Conservation (phyloP, 2,113 vertebrate genomes). For the Calypte anna region DNA sequence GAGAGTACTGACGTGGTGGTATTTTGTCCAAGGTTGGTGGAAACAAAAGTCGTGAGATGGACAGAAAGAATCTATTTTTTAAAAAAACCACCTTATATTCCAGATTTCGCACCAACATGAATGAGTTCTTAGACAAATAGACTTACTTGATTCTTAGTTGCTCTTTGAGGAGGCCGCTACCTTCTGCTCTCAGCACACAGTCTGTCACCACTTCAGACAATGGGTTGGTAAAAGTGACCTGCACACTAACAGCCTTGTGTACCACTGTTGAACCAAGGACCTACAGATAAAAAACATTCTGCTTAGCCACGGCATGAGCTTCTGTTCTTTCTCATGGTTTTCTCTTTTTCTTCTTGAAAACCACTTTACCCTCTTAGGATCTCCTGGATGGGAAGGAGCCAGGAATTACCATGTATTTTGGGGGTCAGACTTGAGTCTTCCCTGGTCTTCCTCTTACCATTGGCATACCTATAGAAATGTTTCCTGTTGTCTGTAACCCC, state of each 20-base stretch:
- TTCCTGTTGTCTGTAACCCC: no score
- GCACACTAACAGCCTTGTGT: slow-evolving; percentile 1
- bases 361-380: neutral
- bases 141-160: slow-evolving; percentile 24
- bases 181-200: slow-evolving; percentile 71
- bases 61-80: neutral
- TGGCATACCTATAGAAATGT: no score
- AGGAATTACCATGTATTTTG: neutral
- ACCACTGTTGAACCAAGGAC: slow-evolving; percentile 15
- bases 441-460: no score
- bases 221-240: slow-evolving; percentile 55
- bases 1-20: neutral
- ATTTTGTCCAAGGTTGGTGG: neutral
- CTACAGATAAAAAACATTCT: slow-evolving; percentile 9
- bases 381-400: neutral
- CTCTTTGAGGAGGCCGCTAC: slow-evolving; percentile 48
- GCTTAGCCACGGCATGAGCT: neutral
- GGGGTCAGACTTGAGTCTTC: neutral
- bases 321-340: neutral
- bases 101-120: neutral
- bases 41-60: neutral
- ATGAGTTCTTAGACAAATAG: neutral
- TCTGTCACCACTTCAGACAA: slow-evolving; percentile 6
- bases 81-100: neutral
- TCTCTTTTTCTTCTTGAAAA: neutral